A percentile compares a stretch with the other conserved stretches of the same genome.
Conservation (phyloP, 2,113 vertebrate species). For the Seriola rivoliana region DNA sequence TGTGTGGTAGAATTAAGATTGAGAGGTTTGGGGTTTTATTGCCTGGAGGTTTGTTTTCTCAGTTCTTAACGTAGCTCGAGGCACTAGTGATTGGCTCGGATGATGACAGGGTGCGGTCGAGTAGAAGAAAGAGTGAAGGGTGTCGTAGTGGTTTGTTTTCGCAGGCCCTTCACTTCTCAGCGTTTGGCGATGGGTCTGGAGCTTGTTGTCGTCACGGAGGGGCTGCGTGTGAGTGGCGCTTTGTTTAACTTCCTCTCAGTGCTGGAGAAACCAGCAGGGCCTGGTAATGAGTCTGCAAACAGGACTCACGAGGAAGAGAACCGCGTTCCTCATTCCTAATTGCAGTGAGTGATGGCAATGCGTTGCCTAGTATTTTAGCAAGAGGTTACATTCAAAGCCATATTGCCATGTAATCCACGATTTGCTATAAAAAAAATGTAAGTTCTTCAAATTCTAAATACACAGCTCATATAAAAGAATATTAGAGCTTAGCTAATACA, state of each 20-base stretch:
- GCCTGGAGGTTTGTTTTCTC: conserved; percentile 61
- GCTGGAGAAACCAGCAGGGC: conserved; percentile 82
- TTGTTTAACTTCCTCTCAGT: conserved; percentile 87
- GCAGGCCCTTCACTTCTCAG: conserved; percentile 81
- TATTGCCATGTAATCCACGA: not conserved
- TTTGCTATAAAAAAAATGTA: not conserved
- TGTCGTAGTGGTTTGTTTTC: conserved; percentile 80
- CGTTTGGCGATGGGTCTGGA: conserved; percentile 72
- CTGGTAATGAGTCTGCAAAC: conserved; percentile 86
- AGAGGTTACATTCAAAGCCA: not conserved
- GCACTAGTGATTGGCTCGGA: conserved; percentile 57
- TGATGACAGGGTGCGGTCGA: conserved; percentile 64
- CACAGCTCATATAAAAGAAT: conserved; percentile 1
- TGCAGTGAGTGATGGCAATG: conserved; percentile 62
- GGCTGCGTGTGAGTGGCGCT: conserved; percentile 78
- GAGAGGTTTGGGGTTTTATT: conserved; percentile 49
- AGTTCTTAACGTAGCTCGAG: conserved; percentile 52
- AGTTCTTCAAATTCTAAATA: conserved; percentile 3
- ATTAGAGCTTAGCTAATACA: conserved; percentile 9
- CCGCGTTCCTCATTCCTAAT: conserved; percentile 71
- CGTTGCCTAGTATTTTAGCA: conserved; percentile 20
- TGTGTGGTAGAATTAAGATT: conserved; percentile 44
- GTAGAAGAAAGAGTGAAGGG: conserved; percentile 75
- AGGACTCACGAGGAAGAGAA: conserved; percentile 74
- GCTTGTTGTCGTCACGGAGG: conserved; percentile 74